phyloP scores from a whole-genome alignment of 2,113 vertebrate genomes.

The Microcebus jonahi region DNA sequence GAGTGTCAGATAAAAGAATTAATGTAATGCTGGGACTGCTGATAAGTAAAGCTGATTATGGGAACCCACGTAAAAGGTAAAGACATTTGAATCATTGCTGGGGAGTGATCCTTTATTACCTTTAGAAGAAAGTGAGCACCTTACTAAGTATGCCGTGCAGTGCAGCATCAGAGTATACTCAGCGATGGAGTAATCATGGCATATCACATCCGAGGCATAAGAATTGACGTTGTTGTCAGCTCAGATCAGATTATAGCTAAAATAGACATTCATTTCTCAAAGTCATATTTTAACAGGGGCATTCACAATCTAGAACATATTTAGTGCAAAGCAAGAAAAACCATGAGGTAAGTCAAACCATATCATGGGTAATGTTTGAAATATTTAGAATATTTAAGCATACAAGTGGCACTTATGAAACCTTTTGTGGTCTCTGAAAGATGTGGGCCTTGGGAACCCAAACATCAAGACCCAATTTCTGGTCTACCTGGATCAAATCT shows the following conservation, averaged over 20 bases:
- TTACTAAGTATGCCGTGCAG: background rate
- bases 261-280: background rate
- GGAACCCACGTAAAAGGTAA: background rate
- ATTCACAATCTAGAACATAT: background rate
- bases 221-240: background rate
- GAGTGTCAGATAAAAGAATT: background rate
- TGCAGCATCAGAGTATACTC: background rate
- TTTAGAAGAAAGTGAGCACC: background rate
- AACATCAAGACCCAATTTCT: background rate
- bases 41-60: background rate
- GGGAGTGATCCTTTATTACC: background rate
- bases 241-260: background rate
- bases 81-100: background rate
- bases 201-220: background rate
- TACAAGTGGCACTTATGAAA: background rate
- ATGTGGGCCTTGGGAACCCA: background rate
- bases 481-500: background rate
- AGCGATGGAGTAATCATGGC: background rate
- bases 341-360: background rate
- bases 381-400: slow-evolving; percentile 25
- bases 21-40: background rate
- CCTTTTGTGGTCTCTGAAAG: background rate
- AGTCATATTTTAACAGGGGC: background rate
- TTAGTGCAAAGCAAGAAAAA: background rate
- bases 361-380: background rate